These are phyloP conservation scores for Euthynnus affinis DNA, from an alignment of 2,797 vertebrate genomes.

Conservation along the genomic window DNA sequence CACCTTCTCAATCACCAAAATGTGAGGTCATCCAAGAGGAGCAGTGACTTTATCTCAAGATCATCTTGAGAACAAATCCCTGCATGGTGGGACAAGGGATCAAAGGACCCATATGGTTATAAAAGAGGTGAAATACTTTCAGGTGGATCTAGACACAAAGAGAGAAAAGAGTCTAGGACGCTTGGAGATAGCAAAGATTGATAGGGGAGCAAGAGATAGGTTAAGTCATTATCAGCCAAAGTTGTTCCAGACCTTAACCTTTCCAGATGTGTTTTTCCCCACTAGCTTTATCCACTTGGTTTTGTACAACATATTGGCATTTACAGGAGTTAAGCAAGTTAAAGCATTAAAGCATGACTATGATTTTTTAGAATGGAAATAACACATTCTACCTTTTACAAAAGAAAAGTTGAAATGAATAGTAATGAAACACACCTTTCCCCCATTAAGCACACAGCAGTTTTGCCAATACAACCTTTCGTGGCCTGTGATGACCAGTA, in stretches of 20 bases:
- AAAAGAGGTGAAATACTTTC: conserved; percentile 49
- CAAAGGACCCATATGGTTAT: conserved; percentile 53
- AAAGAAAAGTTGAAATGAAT: not conserved
- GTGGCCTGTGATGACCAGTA: too few species aligned
- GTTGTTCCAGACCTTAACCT: conserved; percentile 48
- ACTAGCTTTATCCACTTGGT: not conserved
- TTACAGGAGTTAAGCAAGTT: not conserved
- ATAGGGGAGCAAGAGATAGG: conserved; percentile 40
- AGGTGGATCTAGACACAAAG: conserved; percentile 48
- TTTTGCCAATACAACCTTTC: not conserved
- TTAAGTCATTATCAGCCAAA: conserved; percentile 46
- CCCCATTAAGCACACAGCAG: not conserved
- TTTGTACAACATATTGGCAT: not conserved
- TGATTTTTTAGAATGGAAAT: not conserved
- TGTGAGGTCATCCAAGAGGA: conserved; percentile 57
- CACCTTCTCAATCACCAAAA: conserved; percentile 54
- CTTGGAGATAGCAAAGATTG: conserved; percentile 56
- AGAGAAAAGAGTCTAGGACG: conserved; percentile 29
- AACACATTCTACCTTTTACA: not conserved
- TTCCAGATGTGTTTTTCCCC: conserved; percentile 41
- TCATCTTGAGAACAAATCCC: conserved; percentile 56
- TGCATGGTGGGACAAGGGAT: conserved; percentile 47
- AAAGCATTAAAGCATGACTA: not conserved
- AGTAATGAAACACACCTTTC: too few species aligned
- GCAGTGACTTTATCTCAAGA: conserved; percentile 53